Evolutionary conservation across 64 coral and sea anemone species (phyloP), one percentile per base, ranked within the genome.

Genomic region (Hydrozoanthus tunicans): DNA sequence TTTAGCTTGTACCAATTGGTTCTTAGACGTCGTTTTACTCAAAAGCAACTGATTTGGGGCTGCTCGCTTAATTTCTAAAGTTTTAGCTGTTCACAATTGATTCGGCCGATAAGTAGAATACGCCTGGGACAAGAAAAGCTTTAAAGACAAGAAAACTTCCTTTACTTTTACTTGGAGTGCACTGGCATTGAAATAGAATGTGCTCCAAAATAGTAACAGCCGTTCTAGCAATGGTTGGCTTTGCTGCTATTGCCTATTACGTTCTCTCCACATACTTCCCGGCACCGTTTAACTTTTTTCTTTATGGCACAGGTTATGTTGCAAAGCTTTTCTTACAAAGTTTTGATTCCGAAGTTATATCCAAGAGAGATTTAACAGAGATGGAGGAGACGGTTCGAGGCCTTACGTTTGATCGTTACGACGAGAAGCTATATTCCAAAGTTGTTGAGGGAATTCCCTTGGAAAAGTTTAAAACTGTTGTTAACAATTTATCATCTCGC

Each of bases 351-450:
- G 62, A 80, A 12, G 25, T 56, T 5, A 14, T 23, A 53, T 20
- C 25, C 61, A 26, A 53, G 20, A 80, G 61, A n/a, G 76, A 80
- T 80, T 53, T 78, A 20, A 91, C 62, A 5, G 32, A 61, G 15
- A 51, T 14, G 6, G 89, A 91, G 10, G 89, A 91, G 12, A 27
- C 63, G 23, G 32, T 91, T 3, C 59, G 76, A 80, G 77, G 89
- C 27, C 61, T 91, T 11, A 91, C 89, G 27, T 91, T 91, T 53
- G 89, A 91, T 63, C 56, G 56, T 15, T 70, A 91, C 77, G 9
- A 68, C 15, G 89, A 91, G 63, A 55, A 80, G 73, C 17, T 70
- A 4, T 56, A 12, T 91, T 91, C 51, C 52, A 67, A 68, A 55
- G 73, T 91, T 65, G 6, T 91, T 52, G 64, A 76, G 52, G 77